Evolutionary conservation across 1,140 invertebrate species (phyloP).

Genomic region (Ips typographus): DNA sequence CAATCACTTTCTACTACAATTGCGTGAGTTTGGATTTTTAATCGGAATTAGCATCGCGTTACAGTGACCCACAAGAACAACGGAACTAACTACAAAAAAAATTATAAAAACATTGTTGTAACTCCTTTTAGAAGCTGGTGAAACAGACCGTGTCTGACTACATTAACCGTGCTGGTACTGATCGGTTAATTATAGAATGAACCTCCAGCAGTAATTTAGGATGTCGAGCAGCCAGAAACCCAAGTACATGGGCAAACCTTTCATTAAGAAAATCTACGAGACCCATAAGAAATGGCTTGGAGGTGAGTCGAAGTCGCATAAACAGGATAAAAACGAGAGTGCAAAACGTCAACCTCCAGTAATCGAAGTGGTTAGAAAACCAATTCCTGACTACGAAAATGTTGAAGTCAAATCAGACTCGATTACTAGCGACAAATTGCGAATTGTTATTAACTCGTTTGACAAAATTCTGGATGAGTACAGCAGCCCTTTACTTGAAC

Average conservation of each 20-base stretch:
- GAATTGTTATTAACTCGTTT: constrained; percentile 63
- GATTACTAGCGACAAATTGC: constrained; percentile 55
- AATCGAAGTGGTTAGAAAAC: constrained; percentile 4
- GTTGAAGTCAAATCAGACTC: constrained; percentile 46
- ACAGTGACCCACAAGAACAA: constrained; percentile 33
- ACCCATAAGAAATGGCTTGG: constrained; percentile 39
- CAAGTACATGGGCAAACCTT: constrained; percentile 38
- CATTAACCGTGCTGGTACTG: constrained; percentile 15
- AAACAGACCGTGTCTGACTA: constrained; percentile 30
- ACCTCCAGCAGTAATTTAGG: not conserved
- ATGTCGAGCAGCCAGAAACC: constrained; percentile 35
- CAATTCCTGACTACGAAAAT: constrained; percentile 54
- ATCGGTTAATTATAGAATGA: constrained; percentile 16
- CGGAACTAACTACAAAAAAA: constrained; percentile 27
- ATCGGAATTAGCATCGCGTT: constrained; percentile 26
- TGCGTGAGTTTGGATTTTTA: not conserved
- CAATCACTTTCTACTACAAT: no score
- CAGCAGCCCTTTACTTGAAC: constrained; percentile 22
- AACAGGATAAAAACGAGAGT: constrained; percentile 27
- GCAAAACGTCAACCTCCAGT: constrained; percentile 21
- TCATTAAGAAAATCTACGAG: constrained; percentile 41
- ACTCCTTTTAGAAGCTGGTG: constrained; percentile 25
- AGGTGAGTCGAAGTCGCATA: constrained; percentile 24
- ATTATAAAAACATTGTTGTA: constrained; percentile 18
- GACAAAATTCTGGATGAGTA: constrained; percentile 62